Percentiles rank a stretch among this genome's conserved stretches.
These are phyloP conservation scores for Gulo gulo DNA, from an alignment of 2,113 vertebrate genomes.

Conservation along the genomic window DNA sequence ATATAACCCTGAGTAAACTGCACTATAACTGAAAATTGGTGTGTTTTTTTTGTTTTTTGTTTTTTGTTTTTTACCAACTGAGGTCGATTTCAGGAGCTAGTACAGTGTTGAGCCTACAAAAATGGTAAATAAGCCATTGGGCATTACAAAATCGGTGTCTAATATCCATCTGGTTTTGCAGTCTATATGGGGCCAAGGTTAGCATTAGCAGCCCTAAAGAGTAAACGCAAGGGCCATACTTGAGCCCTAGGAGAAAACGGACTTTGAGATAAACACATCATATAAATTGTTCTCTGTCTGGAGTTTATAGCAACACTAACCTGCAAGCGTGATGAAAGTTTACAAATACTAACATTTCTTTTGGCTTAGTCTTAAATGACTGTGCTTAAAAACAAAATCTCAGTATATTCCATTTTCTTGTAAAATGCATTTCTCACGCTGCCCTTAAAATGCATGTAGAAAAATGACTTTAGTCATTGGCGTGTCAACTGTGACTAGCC, in stretches of 20 bases:
- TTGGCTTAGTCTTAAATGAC: neutral
- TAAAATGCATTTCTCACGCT: neutral
- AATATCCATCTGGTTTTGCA: neutral
- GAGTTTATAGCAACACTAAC: conserved; percentile 30
- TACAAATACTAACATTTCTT: conserved; percentile 15
- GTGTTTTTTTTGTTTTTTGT: neutral
- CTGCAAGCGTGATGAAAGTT: neutral
- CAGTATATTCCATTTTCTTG: neutral
- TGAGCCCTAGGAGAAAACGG: neutral
- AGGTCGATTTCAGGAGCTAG: neutral
- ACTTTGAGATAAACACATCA: neutral
- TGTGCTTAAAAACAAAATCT: neutral
- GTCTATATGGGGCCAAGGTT: neutral
- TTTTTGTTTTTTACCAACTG: neutral
- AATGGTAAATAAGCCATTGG: neutral
- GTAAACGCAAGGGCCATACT: neutral
- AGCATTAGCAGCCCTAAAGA: neutral
- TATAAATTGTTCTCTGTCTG: neutral
- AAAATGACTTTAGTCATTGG: neutral
- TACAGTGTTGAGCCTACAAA: neutral
- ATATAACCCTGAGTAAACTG: neutral
- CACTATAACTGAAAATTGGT: neutral
- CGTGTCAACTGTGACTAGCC: neutral
- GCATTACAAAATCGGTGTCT: neutral
- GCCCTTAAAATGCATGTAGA: neutral